Conservation (phyloP, 2,797 vertebrate species). For the Anguilla pacifica region DNA sequence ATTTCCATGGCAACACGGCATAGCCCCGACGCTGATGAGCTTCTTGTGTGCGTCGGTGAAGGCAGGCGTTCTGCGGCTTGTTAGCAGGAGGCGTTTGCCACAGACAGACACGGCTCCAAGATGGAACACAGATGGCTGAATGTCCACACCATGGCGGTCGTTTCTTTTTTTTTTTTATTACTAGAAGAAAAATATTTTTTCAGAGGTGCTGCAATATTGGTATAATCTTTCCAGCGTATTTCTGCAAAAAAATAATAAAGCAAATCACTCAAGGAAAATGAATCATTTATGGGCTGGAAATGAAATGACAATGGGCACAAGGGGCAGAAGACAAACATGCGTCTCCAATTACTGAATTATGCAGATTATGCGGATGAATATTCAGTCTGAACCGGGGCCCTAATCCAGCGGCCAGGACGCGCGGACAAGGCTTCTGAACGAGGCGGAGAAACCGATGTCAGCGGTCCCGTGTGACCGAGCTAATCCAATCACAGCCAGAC, state of each 20-base stretch:
- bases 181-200: neutral
- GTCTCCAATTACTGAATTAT: neutral
- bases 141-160: neutral
- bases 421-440: neutral
- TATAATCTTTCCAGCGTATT: neutral
- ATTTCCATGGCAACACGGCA: conserved; percentile 81
- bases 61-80: conserved; percentile 76
- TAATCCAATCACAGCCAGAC: conserved; percentile 41
- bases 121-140: conserved; percentile 74
- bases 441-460: neutral
- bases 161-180: neutral
- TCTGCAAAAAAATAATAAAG: neutral
- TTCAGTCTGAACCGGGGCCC: neutral
- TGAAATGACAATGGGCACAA: neutral
- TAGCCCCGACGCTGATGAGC: conserved; percentile 79
- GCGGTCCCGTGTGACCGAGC: conserved; percentile 27
- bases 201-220: neutral
- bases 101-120: conserved; percentile 52
- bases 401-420: too few species aligned
- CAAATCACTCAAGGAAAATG: neutral
- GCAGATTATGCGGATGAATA: neutral
- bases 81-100: conserved; percentile 76
- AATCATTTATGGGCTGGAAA: neutral
- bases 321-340: neutral
- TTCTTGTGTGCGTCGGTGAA: conserved; percentile 77